Base-by-base conservation (phyloP, 2,888 invertebrate genomes). In the Athripsodes cinereus region DNA sequence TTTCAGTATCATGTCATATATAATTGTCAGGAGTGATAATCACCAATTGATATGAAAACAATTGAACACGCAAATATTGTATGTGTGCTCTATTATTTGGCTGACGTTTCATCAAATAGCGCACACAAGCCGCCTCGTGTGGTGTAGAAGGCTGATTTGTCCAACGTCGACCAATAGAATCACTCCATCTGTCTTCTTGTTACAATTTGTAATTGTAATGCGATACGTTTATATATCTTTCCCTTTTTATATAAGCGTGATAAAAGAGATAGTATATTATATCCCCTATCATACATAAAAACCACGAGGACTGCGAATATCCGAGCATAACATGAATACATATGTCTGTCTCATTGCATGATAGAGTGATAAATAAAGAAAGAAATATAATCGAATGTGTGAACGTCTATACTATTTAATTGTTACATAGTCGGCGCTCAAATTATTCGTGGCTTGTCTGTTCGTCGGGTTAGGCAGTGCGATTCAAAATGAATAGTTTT, bases 131-230 rank as follows among this genome's bases (percentile, higher is more conserved):
- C 63, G 58, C 74, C 70, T 69, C 61, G 69, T 74, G 73, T 67
- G 71, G 70, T 76, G 77, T 76, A 71, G 68, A 66, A 53, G 63
- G 59, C 63, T 67, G 70, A 75, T 82, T 82, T 72, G 82, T 68
- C 67, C 67, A 66, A 63, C 58, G 65, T 59, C 65, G 65, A 68
- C 86, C 85, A 87, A 87, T 86, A 65, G 70, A 57, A 73, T 68
- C 68, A 67, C 80, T 86, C 86, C 87, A 88, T 85, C 86, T 86
- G 86, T 82, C 83, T 81, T 72, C 68, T n/a, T 8, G 16, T 13
- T 40, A 8, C 71, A 44, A 44, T 44, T 22, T 31, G 11, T 31
- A 11, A 31, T 8, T 5, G 8, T 40, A 26, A 6, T 3, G 10
- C 10, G 10, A 65, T 64, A 55, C 57, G 64, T 54, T 66, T 62